These are phyloP conservation scores for Colaptes auratus DNA, from an alignment of 2,113 vertebrate genomes.

Conservation along the genomic window DNA sequence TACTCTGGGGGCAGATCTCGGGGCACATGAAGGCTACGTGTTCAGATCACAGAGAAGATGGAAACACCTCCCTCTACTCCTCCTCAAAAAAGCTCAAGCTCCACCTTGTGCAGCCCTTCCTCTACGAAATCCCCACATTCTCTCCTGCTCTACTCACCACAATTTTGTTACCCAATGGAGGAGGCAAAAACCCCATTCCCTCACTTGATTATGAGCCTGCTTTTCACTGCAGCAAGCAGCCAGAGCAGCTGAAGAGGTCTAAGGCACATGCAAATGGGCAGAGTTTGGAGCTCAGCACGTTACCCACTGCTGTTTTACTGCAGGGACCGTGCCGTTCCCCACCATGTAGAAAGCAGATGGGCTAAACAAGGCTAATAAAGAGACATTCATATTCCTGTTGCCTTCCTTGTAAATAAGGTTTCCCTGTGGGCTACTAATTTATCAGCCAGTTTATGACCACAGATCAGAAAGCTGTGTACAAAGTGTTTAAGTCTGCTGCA, in stretches of 20 bases:
- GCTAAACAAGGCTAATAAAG: constrained; percentile 30
- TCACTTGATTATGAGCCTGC: background rate
- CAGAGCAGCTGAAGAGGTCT: background rate
- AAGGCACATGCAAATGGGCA: background rate
- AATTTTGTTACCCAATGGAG: background rate
- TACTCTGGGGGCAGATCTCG: background rate
- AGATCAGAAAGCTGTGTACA: background rate
- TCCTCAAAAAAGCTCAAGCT: background rate
- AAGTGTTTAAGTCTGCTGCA: background rate
- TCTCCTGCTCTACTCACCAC: background rate
- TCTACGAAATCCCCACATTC: background rate
- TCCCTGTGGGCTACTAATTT: constrained; percentile 26
- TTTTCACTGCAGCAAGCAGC: background rate
- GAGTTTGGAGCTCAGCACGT: background rate
- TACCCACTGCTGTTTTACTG: constrained; percentile 28
- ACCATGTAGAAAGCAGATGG: background rate
- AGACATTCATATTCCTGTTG: constrained; percentile 29
- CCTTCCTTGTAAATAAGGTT: constrained; percentile 60
- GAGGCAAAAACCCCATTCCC: background rate
- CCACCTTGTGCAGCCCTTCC: no score
- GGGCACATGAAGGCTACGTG: background rate
- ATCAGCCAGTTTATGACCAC: background rate
- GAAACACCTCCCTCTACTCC: background rate
- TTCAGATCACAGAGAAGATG: background rate
- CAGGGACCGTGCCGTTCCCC: background rate